Conservation (phyloP, 2,113 vertebrate species). For the Sorex fumeus region DNA sequence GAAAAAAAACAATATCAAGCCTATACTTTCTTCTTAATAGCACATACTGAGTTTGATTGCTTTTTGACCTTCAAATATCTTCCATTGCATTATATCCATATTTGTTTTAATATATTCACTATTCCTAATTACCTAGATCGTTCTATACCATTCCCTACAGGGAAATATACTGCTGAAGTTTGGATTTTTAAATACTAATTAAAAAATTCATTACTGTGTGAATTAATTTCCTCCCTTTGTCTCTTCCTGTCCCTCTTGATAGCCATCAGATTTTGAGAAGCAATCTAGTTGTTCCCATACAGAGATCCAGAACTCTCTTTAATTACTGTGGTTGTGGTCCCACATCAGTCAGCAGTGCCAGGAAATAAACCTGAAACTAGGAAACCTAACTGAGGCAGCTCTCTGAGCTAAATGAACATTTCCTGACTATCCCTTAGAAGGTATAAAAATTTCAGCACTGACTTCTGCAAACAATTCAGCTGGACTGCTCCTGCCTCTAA, state of each 20-base stretch:
- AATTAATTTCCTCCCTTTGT: conserved; percentile 89
- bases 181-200: conserved; percentile 89
- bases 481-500: not conserved
- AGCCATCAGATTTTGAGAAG: conserved; percentile 83
- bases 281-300: conserved; percentile 72
- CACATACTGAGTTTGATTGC: conserved; percentile 74
- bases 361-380: conserved; percentile 57
- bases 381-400: not conserved
- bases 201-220: conserved; percentile 90
- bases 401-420: not conserved
- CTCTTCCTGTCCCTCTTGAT: conserved; percentile 83
- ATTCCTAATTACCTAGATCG: conserved; percentile 88
- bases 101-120: conserved; percentile 87
- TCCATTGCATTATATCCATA: conserved; percentile 79
- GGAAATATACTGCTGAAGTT: conserved; percentile 87
- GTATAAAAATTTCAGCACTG: not conserved
- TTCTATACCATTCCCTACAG: conserved; percentile 86
- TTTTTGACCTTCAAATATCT: conserved; percentile 86
- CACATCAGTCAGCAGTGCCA: conserved; percentile 41
- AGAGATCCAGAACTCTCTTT: conserved; percentile 73
- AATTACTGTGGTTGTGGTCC: conserved; percentile 78
- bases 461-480: not conserved
- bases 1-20: not conserved
- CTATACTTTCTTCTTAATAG: conserved; percentile 59
- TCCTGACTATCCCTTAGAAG: not conserved